phyloP scores from a whole-genome alignment of 2,113 vertebrate species.

The Chlamydotis undulata region DNA sequence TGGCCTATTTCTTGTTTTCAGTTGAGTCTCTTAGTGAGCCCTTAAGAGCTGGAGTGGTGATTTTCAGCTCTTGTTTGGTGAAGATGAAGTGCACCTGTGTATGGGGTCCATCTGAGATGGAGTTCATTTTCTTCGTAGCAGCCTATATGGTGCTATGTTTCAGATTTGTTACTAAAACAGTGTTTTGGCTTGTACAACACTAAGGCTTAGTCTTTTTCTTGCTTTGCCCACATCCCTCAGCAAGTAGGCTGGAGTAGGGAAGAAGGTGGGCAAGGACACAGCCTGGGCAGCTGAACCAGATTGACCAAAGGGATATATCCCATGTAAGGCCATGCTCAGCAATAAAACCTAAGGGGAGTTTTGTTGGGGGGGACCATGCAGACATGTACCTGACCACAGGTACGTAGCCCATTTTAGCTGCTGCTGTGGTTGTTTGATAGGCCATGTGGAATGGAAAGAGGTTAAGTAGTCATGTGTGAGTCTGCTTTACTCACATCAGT shows the following conservation, averaged over 20 bases:
- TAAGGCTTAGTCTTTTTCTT: neutral
- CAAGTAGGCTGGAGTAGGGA: rapidly evolving
- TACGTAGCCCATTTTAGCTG: neutral
- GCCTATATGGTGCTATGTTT: neutral
- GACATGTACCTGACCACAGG: rapidly evolving
- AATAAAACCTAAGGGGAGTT: neutral
- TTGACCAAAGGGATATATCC: neutral
- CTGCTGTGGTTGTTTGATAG: neutral
- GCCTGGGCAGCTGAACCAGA: neutral
- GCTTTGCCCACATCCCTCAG: rapidly evolving
- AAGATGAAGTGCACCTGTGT: neutral
- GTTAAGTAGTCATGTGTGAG: neutral
- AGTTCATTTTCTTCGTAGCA: neutral
- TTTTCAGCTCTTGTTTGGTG: neutral
- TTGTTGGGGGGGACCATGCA: rapidly evolving
- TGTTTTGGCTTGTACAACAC: neutral
- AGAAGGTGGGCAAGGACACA: neutral
- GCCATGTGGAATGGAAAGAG: neutral
- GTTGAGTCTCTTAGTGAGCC: neutral
- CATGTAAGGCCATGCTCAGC: rapidly evolving
- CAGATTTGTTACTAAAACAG: neutral
- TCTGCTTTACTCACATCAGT: neutral
- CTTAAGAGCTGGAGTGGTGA: neutral
- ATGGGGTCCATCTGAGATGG: neutral
- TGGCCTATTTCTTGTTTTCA: neutral